A percentile compares a stretch with the other conserved stretches of the same genome.
These are phyloP conservation scores for Chaitophorus viminalis DNA, from an alignment of 2,888 invertebrate genomes.

Conservation along the genomic window DNA sequence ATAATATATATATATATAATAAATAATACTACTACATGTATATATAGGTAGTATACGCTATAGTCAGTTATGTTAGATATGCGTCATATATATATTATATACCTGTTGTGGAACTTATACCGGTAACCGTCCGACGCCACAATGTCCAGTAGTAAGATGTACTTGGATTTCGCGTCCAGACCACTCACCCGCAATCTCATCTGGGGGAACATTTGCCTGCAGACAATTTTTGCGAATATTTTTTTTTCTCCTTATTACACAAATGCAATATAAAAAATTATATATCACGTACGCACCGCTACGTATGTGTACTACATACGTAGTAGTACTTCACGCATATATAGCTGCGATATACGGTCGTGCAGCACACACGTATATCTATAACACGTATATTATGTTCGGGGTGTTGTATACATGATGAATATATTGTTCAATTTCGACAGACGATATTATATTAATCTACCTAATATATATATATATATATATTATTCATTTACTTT, in stretches of 20 bases:
- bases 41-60: not conserved
- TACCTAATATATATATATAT: no score
- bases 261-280: not conserved
- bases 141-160: conserved; percentile 98
- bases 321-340: not conserved
- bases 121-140: conserved; percentile 99
- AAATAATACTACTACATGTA: not conserved
- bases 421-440: no score
- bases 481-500: no score
- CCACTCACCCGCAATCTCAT: conserved; percentile 99
- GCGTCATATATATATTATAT: conserved; percentile 64
- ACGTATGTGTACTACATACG: not conserved
- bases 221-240: conserved; percentile 66
- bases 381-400: no score
- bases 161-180: conserved; percentile 98
- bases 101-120: conserved; percentile 98
- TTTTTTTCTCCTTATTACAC: not conserved
- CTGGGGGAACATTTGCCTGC: conserved; percentile 99
- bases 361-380: no score
- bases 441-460: no score
- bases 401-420: no score
- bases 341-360: not conserved
- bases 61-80: not conserved
- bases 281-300: not conserved
- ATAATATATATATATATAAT: conserved; percentile 26